These are phyloP conservation scores for Diaprepes abbreviatus DNA, from an alignment of 2,888 invertebrate genomes.

Conservation along the genomic window DNA sequence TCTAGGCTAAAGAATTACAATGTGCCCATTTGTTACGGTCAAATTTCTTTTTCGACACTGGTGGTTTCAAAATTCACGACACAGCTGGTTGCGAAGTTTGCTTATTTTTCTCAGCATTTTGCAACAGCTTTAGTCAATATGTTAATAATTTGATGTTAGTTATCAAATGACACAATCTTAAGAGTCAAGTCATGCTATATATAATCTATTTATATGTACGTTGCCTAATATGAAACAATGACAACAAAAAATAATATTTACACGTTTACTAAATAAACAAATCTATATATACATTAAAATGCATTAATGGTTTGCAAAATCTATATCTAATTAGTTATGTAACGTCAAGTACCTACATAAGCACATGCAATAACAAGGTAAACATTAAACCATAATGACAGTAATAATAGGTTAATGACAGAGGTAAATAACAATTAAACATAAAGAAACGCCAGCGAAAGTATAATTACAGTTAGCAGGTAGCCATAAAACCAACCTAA, in stretches of 20 bases:
- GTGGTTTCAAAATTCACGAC: not conserved
- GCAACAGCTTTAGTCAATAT: not conserved
- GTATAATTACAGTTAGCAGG: slow-evolving; percentile 31
- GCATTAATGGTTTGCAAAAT: not conserved
- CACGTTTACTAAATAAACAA: too few relatives aligned
- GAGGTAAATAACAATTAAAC: slow-evolving; percentile 29
- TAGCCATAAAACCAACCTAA: slow-evolving; percentile 26
- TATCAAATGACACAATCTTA: not conserved
- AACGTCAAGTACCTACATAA: not conserved
- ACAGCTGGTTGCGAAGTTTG: slow-evolving; percentile 32
- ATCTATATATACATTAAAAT: not conserved
- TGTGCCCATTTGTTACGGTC: slow-evolving; percentile 34
- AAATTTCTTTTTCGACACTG: slow-evolving; percentile 32
- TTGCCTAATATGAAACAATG: not conserved
- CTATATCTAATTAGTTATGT: slow-evolving; percentile 2
- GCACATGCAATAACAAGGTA: slow-evolving; percentile 25
- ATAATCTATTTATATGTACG: too few relatives aligned
- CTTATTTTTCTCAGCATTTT: too few relatives aligned
- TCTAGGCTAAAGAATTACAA: slow-evolving; percentile 27
- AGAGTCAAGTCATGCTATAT: not conserved
- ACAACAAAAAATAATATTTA: too few relatives aligned
- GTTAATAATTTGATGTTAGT: not conserved
- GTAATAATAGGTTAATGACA: slow-evolving; percentile 28
- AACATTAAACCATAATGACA: slow-evolving; percentile 24
- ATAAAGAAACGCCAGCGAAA: slow-evolving; percentile 27